phyloP scores from a whole-genome alignment of 2,797 vertebrate genomes.

The Takifugu rubripes region DNA sequence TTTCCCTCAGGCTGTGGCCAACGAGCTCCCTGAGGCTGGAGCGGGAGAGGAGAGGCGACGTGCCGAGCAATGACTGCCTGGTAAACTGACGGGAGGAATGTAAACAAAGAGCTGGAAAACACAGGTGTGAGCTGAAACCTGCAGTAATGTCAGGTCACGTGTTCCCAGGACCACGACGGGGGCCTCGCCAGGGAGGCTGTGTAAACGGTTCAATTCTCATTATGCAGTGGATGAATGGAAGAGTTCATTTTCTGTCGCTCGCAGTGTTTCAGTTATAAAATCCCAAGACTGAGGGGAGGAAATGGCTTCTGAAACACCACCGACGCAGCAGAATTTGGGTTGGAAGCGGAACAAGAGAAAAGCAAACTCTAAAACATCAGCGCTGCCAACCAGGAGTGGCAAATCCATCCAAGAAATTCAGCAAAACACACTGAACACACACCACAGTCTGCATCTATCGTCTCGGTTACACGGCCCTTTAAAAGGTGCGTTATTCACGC shows the following conservation, averaged over 20 bases:
- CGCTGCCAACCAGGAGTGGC: constrained; percentile 31
- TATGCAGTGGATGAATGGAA: too few species aligned
- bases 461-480: not conserved
- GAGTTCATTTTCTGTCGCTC: constrained; percentile 2
- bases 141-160: constrained; percentile 5
- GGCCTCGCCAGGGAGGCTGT: constrained; percentile 17
- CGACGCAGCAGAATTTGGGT: constrained; percentile 14
- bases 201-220: not conserved
- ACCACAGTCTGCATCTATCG: not conserved
- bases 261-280: constrained; percentile 14
- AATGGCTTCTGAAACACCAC: constrained; percentile 24
- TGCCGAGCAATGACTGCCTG: constrained; percentile 10
- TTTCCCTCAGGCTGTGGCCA: constrained; percentile 25
- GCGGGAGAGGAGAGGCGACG: constrained; percentile 16
- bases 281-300: not conserved
- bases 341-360: constrained; percentile 47
- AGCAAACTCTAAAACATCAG: constrained; percentile 27
- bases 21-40: constrained; percentile 35
- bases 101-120: constrained; percentile 39
- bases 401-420: constrained; percentile 46
- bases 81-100: constrained; percentile 42
- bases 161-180: constrained; percentile 22
- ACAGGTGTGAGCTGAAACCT: constrained; percentile 9
- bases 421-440: not conserved
- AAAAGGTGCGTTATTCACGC: not conserved